phyloP scores from a whole-genome alignment of 2,113 vertebrate genomes.

The Cinclus mexicanus region DNA sequence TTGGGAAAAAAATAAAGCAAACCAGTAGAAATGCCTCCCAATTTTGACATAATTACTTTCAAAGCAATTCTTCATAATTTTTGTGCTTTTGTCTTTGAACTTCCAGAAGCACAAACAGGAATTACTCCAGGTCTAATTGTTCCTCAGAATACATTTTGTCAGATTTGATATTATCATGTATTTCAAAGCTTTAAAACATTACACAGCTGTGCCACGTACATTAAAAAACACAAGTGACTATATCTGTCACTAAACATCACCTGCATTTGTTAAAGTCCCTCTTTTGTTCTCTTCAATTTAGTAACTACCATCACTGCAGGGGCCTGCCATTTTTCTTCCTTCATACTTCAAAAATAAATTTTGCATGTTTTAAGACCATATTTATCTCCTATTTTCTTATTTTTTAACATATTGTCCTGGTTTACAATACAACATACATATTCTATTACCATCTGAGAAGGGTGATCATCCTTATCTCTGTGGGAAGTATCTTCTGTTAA shows the following conservation, averaged over 20 bases:
- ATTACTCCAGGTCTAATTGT: not conserved
- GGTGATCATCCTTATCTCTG: too few species aligned
- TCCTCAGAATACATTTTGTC: not conserved
- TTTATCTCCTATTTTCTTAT: not conserved
- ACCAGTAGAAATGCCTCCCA: not conserved
- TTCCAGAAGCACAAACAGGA: not conserved
- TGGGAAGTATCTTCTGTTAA: too few species aligned
- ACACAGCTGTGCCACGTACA: not conserved
- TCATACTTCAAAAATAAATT: not conserved
- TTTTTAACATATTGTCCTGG: too few species aligned
- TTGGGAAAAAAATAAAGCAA: not conserved
- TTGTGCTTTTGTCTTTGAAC: not conserved
- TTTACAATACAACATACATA: too few species aligned
- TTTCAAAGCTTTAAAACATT: not conserved
- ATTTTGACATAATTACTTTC: not conserved
- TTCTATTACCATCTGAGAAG: too few species aligned
- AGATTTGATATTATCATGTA: not conserved
- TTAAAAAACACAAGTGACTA: not conserved
- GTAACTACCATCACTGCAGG: not conserved
- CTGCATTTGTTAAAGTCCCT: not conserved
- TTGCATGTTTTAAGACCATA: not conserved
- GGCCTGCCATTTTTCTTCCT: not conserved
- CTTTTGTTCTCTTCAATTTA: not conserved
- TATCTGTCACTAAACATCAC: not conserved
- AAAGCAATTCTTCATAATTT: not conserved